A percentile compares a stretch with the other conserved stretches of the same genome.
Evolutionary conservation across 2,113 vertebrate species (phyloP).

Genomic region (Poeciliopsis retropinna): DNA sequence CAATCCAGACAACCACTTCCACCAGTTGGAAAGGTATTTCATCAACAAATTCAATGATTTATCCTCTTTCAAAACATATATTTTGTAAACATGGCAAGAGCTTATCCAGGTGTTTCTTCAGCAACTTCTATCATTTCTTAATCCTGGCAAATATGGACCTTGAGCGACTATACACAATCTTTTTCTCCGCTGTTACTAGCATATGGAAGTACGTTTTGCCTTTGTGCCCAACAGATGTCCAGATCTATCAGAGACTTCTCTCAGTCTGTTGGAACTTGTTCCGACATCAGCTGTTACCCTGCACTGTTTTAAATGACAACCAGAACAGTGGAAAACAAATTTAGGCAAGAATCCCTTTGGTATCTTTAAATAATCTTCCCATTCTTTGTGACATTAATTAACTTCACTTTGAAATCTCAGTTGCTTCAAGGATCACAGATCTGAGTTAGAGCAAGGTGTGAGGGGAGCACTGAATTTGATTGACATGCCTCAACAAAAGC

Average conservation of each 20-base stretch:
- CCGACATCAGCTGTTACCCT: neutral
- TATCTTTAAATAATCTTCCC: neutral
- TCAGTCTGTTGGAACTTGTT: neutral
- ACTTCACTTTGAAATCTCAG: no score
- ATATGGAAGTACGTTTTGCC: neutral
- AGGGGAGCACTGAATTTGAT: neutral
- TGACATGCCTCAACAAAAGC: neutral
- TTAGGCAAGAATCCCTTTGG: conserved; percentile 4
- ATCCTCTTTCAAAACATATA: no score
- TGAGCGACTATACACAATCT: neutral
- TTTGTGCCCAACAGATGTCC: conserved; percentile 6
- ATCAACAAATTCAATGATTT: conserved; percentile 2
- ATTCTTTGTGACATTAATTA: neutral
- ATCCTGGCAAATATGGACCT: neutral
- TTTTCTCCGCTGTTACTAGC: neutral
- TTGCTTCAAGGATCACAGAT: no score
- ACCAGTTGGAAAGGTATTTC: conserved; percentile 15
- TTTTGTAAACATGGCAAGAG: neutral
- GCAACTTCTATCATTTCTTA: conserved; percentile 6
- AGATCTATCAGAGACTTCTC: conserved; percentile 7
- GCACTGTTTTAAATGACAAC: neutral
- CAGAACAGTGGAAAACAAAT: neutral
- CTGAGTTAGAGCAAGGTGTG: neutral
- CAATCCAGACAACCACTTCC: conserved; percentile 2
- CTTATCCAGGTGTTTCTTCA: conserved; percentile 19